Evolutionary conservation across 1,140 invertebrate genomes (phyloP).

Genomic region (Calephelis virginiensis): DNA sequence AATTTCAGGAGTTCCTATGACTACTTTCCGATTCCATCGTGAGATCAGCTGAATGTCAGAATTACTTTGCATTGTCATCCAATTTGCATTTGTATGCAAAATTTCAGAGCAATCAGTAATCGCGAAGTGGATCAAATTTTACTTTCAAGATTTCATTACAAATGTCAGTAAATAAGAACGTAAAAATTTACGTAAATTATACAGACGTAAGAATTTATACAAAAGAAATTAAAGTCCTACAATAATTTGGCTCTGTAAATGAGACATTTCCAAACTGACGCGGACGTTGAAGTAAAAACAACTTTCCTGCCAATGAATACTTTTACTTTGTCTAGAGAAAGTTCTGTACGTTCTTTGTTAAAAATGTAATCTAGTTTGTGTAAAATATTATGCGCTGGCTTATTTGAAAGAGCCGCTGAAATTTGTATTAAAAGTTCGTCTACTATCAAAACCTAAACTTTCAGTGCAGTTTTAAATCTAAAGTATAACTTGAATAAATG

Average conservation of each 20-base stretch:
- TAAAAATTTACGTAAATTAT: not conserved
- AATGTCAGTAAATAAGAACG: too few relatives aligned
- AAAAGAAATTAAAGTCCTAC: constrained; percentile 6
- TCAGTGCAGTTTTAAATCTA: not conserved
- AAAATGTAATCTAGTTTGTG: constrained; percentile 21
- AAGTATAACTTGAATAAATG: not conserved
- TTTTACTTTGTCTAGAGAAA: constrained; percentile 20
- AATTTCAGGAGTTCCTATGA: too few relatives aligned
- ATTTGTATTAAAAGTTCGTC: constrained; percentile 11
- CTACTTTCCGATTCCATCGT: too few relatives aligned
- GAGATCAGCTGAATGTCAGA: too few relatives aligned
- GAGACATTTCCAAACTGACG: constrained; percentile 19
- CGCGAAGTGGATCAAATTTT: too few relatives aligned
- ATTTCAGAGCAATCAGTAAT: too few relatives aligned
- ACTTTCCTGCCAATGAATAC: constrained; percentile 19
- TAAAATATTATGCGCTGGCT: constrained; percentile 10
- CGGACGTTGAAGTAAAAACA: constrained; percentile 18
- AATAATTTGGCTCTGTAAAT: constrained; percentile 20
- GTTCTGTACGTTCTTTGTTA: constrained; percentile 20
- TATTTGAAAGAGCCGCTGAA: not conserved
- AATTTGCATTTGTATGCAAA: too few relatives aligned
- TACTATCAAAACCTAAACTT: not conserved
- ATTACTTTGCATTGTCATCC: too few relatives aligned
- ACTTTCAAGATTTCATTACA: too few relatives aligned
- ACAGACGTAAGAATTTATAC: not conserved